Evolutionary conservation across 2,888 invertebrate genomes (phyloP).

Genomic region (Magallana nippona): DNA sequence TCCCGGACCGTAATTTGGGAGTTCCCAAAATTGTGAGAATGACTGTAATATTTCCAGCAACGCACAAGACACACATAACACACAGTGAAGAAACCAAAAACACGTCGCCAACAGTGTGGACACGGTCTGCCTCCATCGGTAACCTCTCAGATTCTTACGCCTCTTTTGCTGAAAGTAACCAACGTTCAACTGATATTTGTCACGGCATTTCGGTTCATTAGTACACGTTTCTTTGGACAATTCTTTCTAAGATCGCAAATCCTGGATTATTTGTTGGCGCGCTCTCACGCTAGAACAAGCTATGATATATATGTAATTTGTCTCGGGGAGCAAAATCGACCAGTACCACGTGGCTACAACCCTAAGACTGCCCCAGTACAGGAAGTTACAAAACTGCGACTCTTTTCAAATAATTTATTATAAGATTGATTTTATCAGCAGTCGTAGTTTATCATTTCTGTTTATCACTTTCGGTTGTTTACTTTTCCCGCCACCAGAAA

Average conservation of each 20-base stretch:
- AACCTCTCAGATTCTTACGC: neutral
- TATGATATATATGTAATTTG: slow-evolving; percentile 3
- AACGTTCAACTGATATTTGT: slow-evolving; percentile 12
- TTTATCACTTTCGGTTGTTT: slow-evolving; percentile 10
- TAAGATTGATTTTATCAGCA: neutral
- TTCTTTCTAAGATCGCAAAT: neutral
- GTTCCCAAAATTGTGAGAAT: slow-evolving; percentile 39
- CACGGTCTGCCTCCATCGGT: neutral
- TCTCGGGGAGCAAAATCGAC: slow-evolving; percentile 8
- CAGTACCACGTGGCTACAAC: neutral
- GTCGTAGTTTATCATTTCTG: neutral
- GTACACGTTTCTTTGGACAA: neutral
- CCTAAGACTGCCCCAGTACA: too few species aligned
- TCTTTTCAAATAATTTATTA: neutral
- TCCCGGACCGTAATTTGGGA: slow-evolving; percentile 27
- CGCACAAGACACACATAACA: slow-evolving; percentile 31
- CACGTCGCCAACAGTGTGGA: neutral
- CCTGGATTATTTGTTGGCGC: neutral
- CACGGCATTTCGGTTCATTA: slow-evolving; percentile 6
- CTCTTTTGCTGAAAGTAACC: neutral
- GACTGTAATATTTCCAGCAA: slow-evolving; percentile 32
- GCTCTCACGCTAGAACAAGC: neutral
- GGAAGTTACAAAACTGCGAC: neutral
- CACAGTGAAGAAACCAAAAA: slow-evolving; percentile 6
- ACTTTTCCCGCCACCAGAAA: neutral